phyloP scores from a whole-genome alignment of 2,797 vertebrate genomes.

The Spondyliosoma cantharus region DNA sequence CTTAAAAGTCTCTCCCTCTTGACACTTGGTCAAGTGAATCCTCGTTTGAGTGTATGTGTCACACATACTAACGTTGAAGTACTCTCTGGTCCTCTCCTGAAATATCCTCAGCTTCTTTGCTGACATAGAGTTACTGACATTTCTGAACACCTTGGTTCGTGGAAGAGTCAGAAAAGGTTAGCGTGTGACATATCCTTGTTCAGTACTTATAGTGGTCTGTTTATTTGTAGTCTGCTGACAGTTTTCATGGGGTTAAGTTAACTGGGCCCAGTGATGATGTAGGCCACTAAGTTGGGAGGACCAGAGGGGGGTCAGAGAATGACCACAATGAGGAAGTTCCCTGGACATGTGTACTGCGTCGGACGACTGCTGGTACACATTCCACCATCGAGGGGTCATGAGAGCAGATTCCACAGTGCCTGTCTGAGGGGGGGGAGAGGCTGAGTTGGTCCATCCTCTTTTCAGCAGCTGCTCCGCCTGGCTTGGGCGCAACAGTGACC shows the following conservation, averaged over 20 bases:
- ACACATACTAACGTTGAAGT: constrained; percentile 58
- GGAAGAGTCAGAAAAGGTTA: constrained; percentile 22
- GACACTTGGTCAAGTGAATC: constrained; percentile 47
- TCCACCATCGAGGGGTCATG: constrained; percentile 69
- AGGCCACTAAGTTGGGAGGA: constrained; percentile 46
- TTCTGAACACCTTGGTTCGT: constrained; percentile 45
- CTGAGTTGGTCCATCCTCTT: constrained; percentile 73
- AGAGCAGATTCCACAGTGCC: constrained; percentile 74
- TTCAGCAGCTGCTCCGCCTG: constrained; percentile 88
- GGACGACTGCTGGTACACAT: constrained; percentile 64
- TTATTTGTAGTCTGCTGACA: constrained; percentile 21
- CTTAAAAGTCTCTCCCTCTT: constrained; percentile 33
- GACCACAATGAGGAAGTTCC: constrained; percentile 70
- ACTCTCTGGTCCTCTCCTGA: constrained; percentile 65
- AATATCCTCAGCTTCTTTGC: constrained; percentile 67
- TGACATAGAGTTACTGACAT: constrained; percentile 61
- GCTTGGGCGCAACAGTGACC: constrained; percentile 89
- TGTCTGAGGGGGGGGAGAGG: constrained; percentile 67
- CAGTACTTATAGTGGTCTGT: background rate
- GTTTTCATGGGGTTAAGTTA: constrained; percentile 25
- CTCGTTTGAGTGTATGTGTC: constrained; percentile 49
- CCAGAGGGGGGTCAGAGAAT: constrained; percentile 51
- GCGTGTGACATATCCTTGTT: constrained; percentile 6
- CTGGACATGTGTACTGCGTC: constrained; percentile 60
- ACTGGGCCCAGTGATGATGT: constrained; percentile 44